phyloP scores from a whole-genome alignment of 2,888 invertebrate species.

The Diachrysia chrysitis region DNA sequence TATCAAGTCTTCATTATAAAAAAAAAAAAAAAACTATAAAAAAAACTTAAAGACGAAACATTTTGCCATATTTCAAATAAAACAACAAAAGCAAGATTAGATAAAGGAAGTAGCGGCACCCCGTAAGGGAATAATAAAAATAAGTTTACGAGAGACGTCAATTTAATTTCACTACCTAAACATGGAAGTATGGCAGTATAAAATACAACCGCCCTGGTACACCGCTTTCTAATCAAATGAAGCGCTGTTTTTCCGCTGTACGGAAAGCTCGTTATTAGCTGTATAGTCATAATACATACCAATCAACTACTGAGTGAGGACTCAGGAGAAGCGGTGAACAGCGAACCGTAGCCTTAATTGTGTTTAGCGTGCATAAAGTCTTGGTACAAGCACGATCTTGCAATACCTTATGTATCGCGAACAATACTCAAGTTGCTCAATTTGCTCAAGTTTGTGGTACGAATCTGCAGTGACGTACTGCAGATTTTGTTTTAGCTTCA shows the following conservation, averaged over 20 bases:
- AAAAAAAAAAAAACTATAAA: not conserved
- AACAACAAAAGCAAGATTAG: no score
- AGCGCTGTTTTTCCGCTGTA: conserved; percentile 52
- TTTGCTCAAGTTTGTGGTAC: not conserved
- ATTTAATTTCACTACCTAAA: not conserved
- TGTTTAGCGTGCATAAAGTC: conserved; percentile 52
- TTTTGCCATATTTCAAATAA: no score
- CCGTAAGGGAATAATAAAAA: not conserved
- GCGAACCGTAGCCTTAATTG: conserved; percentile 53
- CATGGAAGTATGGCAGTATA: conserved; percentile 15
- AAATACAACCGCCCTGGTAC: conserved; percentile 20
- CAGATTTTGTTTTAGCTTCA: not conserved
- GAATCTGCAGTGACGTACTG: not conserved
- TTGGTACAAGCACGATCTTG: conserved; percentile 16
- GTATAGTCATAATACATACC: conserved; percentile 58
- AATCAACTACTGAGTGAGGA: conserved; percentile 61
- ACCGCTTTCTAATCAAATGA: conserved; percentile 56
- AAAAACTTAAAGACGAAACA: not conserved
- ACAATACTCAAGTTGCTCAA: not conserved
- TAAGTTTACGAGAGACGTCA: not conserved
- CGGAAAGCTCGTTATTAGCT: conserved; percentile 53
- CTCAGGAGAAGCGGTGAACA: conserved; percentile 44
- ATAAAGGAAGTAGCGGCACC: not conserved
- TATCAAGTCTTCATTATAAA: no score
- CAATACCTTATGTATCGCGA: conserved; percentile 10